These are phyloP conservation scores for Thumatha senex DNA, from an alignment of 2,888 invertebrate species.

Conservation along the genomic window DNA sequence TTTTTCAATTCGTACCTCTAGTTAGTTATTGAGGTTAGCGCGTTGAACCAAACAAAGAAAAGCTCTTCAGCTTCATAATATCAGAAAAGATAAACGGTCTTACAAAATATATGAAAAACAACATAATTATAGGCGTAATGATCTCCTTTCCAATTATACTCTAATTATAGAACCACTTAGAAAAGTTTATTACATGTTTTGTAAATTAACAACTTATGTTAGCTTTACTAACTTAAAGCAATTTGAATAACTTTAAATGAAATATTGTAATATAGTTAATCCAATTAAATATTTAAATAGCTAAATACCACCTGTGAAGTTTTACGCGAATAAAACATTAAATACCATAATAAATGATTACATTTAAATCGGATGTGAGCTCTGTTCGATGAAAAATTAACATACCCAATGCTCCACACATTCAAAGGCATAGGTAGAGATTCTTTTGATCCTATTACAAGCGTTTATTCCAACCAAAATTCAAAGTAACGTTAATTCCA, in stretches of 20 bases:
- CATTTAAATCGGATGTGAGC: background rate
- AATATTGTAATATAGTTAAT: conserved; percentile 6
- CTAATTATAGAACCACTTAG: background rate
- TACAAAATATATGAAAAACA: background rate
- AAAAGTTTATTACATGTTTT: background rate
- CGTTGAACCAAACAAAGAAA: too few species aligned
- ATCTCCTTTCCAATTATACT: background rate
- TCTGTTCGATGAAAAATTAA: background rate
- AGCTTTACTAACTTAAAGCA: background rate
- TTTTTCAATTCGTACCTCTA: too few species aligned
- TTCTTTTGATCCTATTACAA: too few species aligned
- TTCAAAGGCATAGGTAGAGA: too few species aligned
- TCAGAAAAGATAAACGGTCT: conserved; percentile 1
- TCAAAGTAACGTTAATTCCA: too few species aligned
- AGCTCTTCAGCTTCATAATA: too few species aligned
- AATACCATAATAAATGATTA: background rate
- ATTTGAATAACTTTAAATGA: conserved; percentile 6
- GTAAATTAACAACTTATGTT: conserved; percentile 1
- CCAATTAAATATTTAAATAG: conserved; percentile 22
- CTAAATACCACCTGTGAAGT: conserved; percentile 18
- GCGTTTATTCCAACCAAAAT: too few species aligned
- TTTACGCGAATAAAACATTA: background rate
- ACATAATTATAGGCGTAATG: background rate
- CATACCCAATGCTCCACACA: too few species aligned
- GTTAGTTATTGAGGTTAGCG: too few species aligned